These are phyloP conservation scores for Myiozetetes cayanensis DNA, from an alignment of 2,113 vertebrate genomes.

Conservation along the genomic window DNA sequence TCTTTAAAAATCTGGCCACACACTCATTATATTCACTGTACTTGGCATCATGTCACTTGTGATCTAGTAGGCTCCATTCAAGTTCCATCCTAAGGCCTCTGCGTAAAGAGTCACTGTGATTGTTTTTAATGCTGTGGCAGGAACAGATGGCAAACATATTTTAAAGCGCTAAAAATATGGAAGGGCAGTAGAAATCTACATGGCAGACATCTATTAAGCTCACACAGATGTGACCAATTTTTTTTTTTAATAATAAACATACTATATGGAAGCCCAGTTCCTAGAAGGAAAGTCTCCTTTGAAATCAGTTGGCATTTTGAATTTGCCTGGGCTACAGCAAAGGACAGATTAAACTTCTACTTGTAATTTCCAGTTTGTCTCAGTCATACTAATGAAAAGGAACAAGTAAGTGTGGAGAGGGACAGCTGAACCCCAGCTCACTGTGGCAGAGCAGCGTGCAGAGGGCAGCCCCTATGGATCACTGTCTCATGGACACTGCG, in stretches of 20 bases:
- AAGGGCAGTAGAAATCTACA: slow-evolving; percentile 18
- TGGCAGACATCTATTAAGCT: slow-evolving; percentile 35
- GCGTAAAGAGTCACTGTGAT: background rate
- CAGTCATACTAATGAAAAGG: slow-evolving; percentile 25
- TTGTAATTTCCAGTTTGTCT: slow-evolving; percentile 18
- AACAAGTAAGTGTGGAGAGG: background rate
- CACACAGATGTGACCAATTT: slow-evolving; percentile 17
- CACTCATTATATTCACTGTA: slow-evolving; percentile 46
- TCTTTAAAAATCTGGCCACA: slow-evolving; percentile 36
- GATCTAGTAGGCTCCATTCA: slow-evolving; percentile 57
- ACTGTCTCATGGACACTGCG: background rate
- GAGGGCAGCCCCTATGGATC: slow-evolving; percentile 5
- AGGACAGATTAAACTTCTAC: slow-evolving; percentile 7
- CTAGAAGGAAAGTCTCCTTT: background rate
- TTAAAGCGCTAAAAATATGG: slow-evolving; percentile 14
- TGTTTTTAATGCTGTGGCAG: slow-evolving; percentile 52
- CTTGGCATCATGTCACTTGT: slow-evolving; percentile 63
- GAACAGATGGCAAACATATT: slow-evolving; percentile 65
- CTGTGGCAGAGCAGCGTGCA: background rate
- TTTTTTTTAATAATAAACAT: background rate
- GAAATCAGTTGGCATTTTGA: background rate
- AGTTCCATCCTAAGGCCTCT: slow-evolving; percentile 59
- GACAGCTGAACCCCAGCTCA: background rate
- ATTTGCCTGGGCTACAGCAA: background rate
- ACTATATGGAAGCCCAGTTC: background rate